Conservation (phyloP, 92 coral and sea anemone genomes). For the Galaxea fascicularis region DNA sequence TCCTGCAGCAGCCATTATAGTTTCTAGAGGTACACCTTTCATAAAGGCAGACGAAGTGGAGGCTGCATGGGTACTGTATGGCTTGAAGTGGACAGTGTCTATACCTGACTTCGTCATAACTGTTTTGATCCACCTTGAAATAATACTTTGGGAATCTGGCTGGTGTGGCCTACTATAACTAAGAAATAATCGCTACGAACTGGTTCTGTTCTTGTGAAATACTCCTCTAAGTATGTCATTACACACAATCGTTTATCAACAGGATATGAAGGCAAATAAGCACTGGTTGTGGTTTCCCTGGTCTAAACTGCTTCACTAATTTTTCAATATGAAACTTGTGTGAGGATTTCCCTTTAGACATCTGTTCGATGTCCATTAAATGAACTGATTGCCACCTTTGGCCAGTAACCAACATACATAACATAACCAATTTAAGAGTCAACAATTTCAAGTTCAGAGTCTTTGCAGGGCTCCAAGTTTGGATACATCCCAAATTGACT, state of each 20-base stretch:
- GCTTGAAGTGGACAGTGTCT: background rate
- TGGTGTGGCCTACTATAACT: no score
- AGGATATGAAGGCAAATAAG: no score
- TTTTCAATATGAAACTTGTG: background rate
- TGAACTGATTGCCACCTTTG: constrained; percentile 36
- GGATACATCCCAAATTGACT: constrained; percentile 69
- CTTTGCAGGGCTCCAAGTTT: constrained; percentile 40
- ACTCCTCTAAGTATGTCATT: background rate
- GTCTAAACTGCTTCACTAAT: background rate
- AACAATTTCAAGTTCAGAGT: constrained; percentile 10
- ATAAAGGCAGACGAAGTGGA: constrained; percentile 36
- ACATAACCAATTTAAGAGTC: constrained; percentile 37
- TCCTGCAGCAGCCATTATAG: constrained; percentile 40
- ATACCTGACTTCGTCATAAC: background rate
- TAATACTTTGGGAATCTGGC: no score
- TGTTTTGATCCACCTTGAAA: no score
- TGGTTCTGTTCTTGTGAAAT: no score
- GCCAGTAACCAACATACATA: constrained; percentile 38
- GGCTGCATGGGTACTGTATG: constrained; percentile 49
- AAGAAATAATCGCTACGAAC: no score
- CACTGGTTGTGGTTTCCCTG: background rate
- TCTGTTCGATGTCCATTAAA: constrained; percentile 12
- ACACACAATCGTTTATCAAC: background rate
- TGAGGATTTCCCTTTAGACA: background rate
- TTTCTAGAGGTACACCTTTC: constrained; percentile 36